A percentile compares a stretch with the other conserved stretches of the same genome.
Evolutionary conservation across 1,140 invertebrate genomes (phyloP).

Genomic region (Hylyphantes graminicola): DNA sequence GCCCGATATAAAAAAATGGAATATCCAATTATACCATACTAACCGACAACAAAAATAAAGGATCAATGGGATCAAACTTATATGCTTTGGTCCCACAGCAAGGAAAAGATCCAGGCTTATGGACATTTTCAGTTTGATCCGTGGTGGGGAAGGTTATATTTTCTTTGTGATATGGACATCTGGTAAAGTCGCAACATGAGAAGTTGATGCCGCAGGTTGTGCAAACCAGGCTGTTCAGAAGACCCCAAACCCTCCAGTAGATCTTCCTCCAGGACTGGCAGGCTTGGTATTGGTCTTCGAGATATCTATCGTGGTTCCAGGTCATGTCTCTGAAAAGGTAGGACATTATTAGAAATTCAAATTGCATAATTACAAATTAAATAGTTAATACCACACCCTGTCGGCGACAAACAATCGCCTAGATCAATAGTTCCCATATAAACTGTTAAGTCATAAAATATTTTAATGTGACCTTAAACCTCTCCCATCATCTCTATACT

Average conservation of each 20-base stretch:
- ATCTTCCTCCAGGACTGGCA: slow-evolving; percentile 58
- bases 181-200: slow-evolving; percentile 53
- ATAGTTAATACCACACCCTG: no score
- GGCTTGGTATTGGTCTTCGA: slow-evolving; percentile 43
- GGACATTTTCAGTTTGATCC: slow-evolving; percentile 32
- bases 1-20: no score
- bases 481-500: no score
- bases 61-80: slow-evolving; percentile 59
- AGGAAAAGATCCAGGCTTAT: slow-evolving; percentile 45
- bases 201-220: slow-evolving; percentile 48
- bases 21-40: neutral
- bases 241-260: slow-evolving; percentile 58
- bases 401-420: no score
- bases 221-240: slow-evolving; percentile 49
- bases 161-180: slow-evolving; percentile 56
- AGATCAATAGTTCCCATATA: no score
- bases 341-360: no score
- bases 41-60: slow-evolving; percentile 49
- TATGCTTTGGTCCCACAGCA: slow-evolving; percentile 55
- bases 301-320: slow-evolving; percentile 54
- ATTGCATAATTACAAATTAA: no score
- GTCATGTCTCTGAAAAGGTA: slow-evolving; percentile 46
- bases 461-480: no score
- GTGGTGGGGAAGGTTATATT: slow-evolving; percentile 17
- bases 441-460: no score